Evolutionary conservation across 2,888 invertebrate genomes (phyloP).

Genomic region (Nymphalis c-album): DNA sequence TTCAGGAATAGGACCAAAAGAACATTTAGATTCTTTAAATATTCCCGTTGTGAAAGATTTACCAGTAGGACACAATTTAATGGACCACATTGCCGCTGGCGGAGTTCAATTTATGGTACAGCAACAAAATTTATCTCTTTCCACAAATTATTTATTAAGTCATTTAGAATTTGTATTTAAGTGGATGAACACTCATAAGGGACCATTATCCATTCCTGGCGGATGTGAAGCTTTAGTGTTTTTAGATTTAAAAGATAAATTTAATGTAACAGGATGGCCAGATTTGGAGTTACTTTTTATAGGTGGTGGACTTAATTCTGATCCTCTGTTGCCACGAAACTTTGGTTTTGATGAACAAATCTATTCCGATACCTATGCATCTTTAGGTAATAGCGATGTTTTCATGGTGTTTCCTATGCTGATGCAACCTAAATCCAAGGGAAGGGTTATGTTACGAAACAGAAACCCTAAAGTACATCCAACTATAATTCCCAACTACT

Average conservation of each 20-base stretch:
- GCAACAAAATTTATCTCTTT: slow-evolving; percentile 58
- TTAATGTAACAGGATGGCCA: slow-evolving; percentile 80
- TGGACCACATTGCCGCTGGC: slow-evolving; percentile 86
- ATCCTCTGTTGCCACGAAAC: slow-evolving; percentile 70
- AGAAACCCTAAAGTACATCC: slow-evolving; percentile 87
- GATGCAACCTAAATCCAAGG: slow-evolving; percentile 87
- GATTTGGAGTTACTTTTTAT: slow-evolving; percentile 85
- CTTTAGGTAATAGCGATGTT: slow-evolving; percentile 63
- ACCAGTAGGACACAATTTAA: slow-evolving; percentile 85
- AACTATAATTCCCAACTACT: slow-evolving; percentile 89
- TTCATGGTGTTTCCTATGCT: slow-evolving; percentile 85
- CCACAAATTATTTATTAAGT: slow-evolving; percentile 62
- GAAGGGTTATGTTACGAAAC: slow-evolving; percentile 84
- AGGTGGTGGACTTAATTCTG: slow-evolving; percentile 77
- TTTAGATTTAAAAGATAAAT: slow-evolving; percentile 82
- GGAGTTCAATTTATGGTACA: slow-evolving; percentile 82
- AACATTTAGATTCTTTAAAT: slow-evolving; percentile 79
- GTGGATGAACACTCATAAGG: slow-evolving; percentile 78
- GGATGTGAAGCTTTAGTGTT: slow-evolving; percentile 86
- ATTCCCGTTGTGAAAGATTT: slow-evolving; percentile 81
- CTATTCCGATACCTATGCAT: slow-evolving; percentile 63
- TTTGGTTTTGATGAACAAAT: slow-evolving; percentile 79
- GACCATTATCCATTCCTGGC: slow-evolving; percentile 83
- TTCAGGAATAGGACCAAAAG: slow-evolving; percentile 87
- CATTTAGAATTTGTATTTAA: slow-evolving; percentile 73